Evolutionary conservation across 2,888 invertebrate species (phyloP), one percentile per base, ranked within the genome.

Genomic region (Gastrophysa polygoni): DNA sequence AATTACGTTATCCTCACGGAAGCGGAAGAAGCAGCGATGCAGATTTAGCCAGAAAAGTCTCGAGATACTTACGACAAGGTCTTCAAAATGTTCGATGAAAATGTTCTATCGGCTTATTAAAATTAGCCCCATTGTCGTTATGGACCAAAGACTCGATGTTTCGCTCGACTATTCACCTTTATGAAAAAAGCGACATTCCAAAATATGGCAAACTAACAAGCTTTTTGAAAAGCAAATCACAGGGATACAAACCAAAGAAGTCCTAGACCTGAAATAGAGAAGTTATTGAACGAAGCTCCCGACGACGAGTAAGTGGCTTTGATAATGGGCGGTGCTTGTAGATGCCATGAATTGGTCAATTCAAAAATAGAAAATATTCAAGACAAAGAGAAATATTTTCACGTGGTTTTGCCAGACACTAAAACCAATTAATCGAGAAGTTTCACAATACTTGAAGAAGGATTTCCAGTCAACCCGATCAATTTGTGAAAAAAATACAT

Each of bases 1-100:
- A 50, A 58, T 49, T 43, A 50, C 20, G 24, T 50, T 50, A 32
- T 32, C 29, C 44, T 43, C 47, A 51, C 38, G 46, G 16, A 50
- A 59, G 59, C 52, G 52, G 44, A 24, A 52, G 51, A 52, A 59
- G 51, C 59, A 59, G 58, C 58, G 50, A 51, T 38, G 58, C 49
- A 51, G 52, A 59, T 59, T 52, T 44, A 52, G 43, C 46, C 59
- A 52, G 18, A 59, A 59, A 59, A 32, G 18, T 47, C 47, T 20
- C 54, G 54, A 54, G 54, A 54, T 54, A 29, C 51, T 51, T 28
- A 49, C 49, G 44, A 44, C 57, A 57, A 47, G 28, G 47, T 48
- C 7, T 57, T 48, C 57, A 47, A 57, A 57, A 57, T 57, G 48
- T 57, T 24, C 24, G 24, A 24, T 24, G 24, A 24, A 24, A 24